A percentile compares a stretch with the other conserved stretches of the same genome.
Conservation (phyloP, 2,113 vertebrate genomes). For the Bathybates hornii region DNA sequence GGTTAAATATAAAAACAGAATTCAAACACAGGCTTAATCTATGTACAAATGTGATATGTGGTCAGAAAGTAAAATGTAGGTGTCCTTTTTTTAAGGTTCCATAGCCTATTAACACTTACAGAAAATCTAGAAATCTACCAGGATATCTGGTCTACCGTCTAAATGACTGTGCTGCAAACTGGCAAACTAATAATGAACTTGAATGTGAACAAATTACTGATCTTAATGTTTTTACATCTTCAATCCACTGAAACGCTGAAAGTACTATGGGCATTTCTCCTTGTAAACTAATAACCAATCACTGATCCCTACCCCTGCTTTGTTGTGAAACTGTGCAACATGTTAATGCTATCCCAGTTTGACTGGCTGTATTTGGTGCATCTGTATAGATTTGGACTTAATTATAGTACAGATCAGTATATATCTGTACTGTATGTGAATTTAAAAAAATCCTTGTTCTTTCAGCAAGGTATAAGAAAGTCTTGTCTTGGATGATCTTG, state of each 20-base stretch:
- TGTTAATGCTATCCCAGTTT: not conserved
- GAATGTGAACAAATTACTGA: not conserved
- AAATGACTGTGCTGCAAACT: not conserved
- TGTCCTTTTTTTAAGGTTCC: not conserved
- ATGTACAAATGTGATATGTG: rapidly evolving
- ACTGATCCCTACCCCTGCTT: not conserved
- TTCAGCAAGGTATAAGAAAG: not conserved
- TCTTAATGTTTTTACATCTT: not conserved
- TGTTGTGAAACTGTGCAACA: not conserved
- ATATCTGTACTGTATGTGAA: not conserved
- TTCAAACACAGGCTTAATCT: not conserved
- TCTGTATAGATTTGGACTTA: not conserved
- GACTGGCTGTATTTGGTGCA: not conserved
- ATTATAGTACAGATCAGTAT: not conserved
- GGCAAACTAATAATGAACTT: not conserved
- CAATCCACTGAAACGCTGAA: not conserved
- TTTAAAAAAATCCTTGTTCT: rapidly evolving
- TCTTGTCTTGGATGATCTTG: not conserved
- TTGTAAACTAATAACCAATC: not conserved
- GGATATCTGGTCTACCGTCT: rapidly evolving
- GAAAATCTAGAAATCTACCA: not conserved
- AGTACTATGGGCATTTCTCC: not conserved
- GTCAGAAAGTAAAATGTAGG: not conserved
- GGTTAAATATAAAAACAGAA: not conserved
- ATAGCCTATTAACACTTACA: not conserved